Base-by-base conservation (phyloP, 2,888 invertebrate species). In the Strigamia transsilvanica region DNA sequence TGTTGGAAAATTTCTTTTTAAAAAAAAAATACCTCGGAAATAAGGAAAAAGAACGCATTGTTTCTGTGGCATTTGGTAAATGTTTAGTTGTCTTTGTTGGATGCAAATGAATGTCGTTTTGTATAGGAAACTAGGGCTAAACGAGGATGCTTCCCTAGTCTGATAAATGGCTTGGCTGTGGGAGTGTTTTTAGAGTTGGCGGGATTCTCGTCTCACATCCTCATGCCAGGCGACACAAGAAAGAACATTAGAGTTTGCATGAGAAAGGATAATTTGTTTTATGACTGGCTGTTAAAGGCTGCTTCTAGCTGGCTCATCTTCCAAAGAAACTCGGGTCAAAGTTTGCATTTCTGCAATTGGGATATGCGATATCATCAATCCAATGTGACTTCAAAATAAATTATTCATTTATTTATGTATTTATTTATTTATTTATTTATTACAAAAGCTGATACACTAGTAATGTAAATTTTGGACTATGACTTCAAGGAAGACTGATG, bases 241-340 rank as follows among this genome's bases (percentile, higher is more conserved):
- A 46, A 46, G 42, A 46, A n/a, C 46, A 46, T 46, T 46, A 46
- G 46, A 46, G 46, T 46, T 46, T 46, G 46, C 46, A 46, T 46
- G 46, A 46, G 46, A 46, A 46, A 46, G 46, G 46, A 46, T 46
- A 46, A 46, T 46, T 46, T 46, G 46, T 46, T 46, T 46, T 46
- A 46, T 46, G 46, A 13, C 46, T 46, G 46, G 46, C 5, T 46
- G 13, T 46, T 46, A 13, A 46, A 4, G 46, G 46, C 46, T 46
- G 46, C 46, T n/a, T 9, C 46, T 46, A 46, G 46, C 46, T 46
- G 46, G n/a, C 46, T 46, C 12, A 46, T 46, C 46, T 46, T 46
- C 15, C 46, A 13, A 46, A 1, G 15, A n/a, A 46, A 46, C 46
- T 46, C 10, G 15, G 46, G 46, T 46, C 46, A 46, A 46, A 46